Percentiles rank a stretch among this genome's conserved stretches.
Conservation (phyloP, 2,113 vertebrate species). For the Ellobius talpinus region DNA sequence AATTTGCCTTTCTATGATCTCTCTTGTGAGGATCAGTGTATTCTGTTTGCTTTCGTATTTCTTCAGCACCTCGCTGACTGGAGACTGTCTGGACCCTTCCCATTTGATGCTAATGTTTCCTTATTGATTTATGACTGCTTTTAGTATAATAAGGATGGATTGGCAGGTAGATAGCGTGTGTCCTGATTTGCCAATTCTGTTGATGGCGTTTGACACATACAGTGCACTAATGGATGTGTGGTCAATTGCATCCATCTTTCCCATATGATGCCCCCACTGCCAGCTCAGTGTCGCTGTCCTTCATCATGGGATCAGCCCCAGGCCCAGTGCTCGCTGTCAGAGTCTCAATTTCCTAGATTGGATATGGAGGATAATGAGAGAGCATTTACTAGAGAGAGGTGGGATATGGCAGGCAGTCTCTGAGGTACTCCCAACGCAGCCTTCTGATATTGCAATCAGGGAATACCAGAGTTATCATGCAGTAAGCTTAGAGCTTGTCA, state of each 20-base stretch:
- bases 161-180: constrained; percentile 34
- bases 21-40: background rate
- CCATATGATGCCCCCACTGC: background rate
- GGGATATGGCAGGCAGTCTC: background rate
- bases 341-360: constrained; percentile 42
- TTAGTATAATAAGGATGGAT: constrained; percentile 72
- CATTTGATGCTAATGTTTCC: constrained; percentile 41
- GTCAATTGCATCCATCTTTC: constrained; percentile 38
- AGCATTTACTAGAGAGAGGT: background rate
- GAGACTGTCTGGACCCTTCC: background rate
- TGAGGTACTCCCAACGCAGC: rapidly evolving
- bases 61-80: background rate
- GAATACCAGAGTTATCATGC: rapidly evolving
- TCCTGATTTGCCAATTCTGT: constrained; percentile 59
- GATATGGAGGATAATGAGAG: background rate
- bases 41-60: background rate
- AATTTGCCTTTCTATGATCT: background rate
- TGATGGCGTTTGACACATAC: constrained; percentile 46
- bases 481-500: background rate
- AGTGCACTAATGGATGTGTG: constrained; percentile 68
- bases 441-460: background rate
- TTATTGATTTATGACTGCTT: constrained; percentile 79
- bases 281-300: background rate
- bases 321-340: background rate
- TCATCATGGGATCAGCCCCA: background rate